These are phyloP conservation scores for Neotoxoptera formosana DNA, from an alignment of 1,140 invertebrate species.

Conservation along the genomic window DNA sequence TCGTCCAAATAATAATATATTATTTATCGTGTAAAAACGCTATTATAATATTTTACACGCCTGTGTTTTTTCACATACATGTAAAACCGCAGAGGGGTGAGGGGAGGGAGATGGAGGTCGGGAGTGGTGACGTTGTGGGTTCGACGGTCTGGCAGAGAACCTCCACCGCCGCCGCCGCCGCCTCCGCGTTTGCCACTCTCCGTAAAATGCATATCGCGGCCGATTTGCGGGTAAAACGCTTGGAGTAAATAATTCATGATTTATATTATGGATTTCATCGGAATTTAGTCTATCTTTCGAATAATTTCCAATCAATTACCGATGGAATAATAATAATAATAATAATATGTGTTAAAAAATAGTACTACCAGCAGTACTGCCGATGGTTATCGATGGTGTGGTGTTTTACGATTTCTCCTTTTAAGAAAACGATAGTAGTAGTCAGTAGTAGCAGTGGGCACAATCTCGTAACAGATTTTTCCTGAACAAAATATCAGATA, in stretches of 20 bases:
- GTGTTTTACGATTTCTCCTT: neutral
- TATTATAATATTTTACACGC: neutral
- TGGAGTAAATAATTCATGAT: neutral
- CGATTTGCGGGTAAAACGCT: neutral
- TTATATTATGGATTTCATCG: neutral
- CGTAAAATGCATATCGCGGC: neutral
- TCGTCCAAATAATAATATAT: conserved; percentile 1
- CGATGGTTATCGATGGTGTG: neutral
- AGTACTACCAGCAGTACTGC: neutral
- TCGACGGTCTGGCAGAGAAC: neutral
- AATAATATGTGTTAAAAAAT: neutral
- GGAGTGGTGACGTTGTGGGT: neutral
- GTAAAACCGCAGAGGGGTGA: neutral
- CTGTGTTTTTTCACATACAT: neutral
- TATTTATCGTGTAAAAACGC: neutral
- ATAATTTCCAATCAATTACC: neutral
- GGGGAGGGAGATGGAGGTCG: too few relatives aligned
- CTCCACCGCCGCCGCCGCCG: too few relatives aligned
- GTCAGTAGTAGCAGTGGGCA: too few relatives aligned
- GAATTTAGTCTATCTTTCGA: neutral
- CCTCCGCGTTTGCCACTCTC: neutral
- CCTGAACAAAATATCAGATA: too few relatives aligned
- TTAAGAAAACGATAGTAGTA: neutral
- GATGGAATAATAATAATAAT: neutral
- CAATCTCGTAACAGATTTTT: too few relatives aligned